phyloP scores from a whole-genome alignment of 2,113 vertebrate genomes.

The Thymallus thymallus region DNA sequence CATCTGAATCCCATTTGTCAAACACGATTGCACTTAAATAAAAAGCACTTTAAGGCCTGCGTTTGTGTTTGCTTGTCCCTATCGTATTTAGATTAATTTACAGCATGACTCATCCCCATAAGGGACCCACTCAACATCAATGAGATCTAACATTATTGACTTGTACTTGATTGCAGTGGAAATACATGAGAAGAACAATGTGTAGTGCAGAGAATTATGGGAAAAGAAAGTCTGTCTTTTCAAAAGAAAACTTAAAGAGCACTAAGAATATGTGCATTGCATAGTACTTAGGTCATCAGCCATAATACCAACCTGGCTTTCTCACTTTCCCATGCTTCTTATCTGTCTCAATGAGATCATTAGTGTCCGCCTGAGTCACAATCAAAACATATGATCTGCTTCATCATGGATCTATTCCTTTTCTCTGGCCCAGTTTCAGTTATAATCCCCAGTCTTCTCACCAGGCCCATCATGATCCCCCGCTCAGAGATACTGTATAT shows the following conservation, averaged over 20 bases:
- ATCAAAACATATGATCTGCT: constrained; percentile 11
- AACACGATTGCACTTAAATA: constrained; percentile 65
- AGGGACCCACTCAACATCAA: constrained; percentile 28
- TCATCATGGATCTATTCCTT: constrained; percentile 37
- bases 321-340: neutral
- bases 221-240: too few relatives aligned
- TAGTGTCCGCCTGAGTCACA: constrained; percentile 28
- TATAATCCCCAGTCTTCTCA: constrained; percentile 34
- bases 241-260: too few relatives aligned
- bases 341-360: constrained; percentile 26
- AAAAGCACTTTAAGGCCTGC: constrained; percentile 42
- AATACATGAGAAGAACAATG: constrained; percentile 13
- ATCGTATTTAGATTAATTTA: neutral
- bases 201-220: too few relatives aligned
- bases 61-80: constrained; percentile 44
- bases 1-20: constrained; percentile 66
- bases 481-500: constrained; percentile 25
- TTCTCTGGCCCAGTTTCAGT: constrained; percentile 14
- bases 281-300: neutral
- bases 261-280: too few relatives aligned
- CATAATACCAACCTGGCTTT: neutral
- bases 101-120: constrained; percentile 41
- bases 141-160: constrained; percentile 46
- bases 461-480: constrained; percentile 32
- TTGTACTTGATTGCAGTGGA: constrained; percentile 13